Percentiles rank a stretch among this genome's conserved stretches.
Evolutionary conservation across 1,140 invertebrate species (phyloP).

Genomic region (Heliconius hewitsoni): DNA sequence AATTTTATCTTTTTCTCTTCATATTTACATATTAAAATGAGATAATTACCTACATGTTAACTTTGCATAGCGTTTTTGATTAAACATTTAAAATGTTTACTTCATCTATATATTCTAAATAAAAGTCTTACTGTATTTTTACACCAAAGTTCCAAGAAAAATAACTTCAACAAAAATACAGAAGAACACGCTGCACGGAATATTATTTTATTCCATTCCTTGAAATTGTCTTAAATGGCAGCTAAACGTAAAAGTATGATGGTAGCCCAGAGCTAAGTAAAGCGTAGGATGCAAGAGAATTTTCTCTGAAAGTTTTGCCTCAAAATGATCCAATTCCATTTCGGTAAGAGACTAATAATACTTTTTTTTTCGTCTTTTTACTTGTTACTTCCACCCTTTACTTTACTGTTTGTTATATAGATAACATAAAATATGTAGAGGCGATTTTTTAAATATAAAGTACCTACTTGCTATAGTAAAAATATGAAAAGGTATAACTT

Average conservation of each 20-base stretch:
- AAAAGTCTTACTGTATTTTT: slow-evolving; percentile 36
- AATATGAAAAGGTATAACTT: background rate
- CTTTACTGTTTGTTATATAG: slow-evolving; percentile 77
- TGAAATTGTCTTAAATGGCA: slow-evolving; percentile 73
- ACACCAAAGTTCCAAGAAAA: slow-evolving; percentile 49
- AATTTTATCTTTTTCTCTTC: background rate
- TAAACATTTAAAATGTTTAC: background rate
- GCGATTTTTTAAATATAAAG: slow-evolving; percentile 31
- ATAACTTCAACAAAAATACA: slow-evolving; percentile 46
- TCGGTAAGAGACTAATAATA: slow-evolving; percentile 81
- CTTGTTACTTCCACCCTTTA: slow-evolving; percentile 80
- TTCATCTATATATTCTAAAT: slow-evolving; percentile 14
- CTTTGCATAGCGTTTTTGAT: background rate
- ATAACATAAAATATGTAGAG: slow-evolving; percentile 59
- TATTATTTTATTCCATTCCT: slow-evolving; percentile 66
- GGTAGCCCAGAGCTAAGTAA: slow-evolving; percentile 73
- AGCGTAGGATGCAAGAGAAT: slow-evolving; percentile 71
- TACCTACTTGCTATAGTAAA: too few species aligned
- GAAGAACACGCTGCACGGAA: slow-evolving; percentile 48
- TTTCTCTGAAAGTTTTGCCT: slow-evolving; percentile 75
- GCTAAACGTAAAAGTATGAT: slow-evolving; percentile 75
- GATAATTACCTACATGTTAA: background rate
- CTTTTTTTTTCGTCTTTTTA: slow-evolving; percentile 79
- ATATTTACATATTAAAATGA: slow-evolving; percentile 8
- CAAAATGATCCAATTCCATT: slow-evolving; percentile 80